Conservation (phyloP, 53 echinoderm and acorn worm genomes). For the Holothuria leucospilota region DNA sequence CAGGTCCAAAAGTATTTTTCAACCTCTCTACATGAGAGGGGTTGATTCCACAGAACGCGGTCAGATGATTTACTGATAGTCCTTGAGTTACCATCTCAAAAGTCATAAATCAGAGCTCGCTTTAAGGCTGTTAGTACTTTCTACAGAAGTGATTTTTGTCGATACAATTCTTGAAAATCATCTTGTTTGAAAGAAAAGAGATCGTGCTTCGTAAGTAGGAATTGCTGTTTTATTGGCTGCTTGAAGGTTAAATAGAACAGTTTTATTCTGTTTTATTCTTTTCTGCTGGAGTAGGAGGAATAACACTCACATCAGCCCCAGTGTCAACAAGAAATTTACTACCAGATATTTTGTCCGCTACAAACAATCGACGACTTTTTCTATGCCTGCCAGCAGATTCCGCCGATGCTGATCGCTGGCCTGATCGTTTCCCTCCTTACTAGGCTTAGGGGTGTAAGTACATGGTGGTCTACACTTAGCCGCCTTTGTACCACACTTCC, state of each 20-base stretch:
- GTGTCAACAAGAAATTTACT: conserved; percentile 60
- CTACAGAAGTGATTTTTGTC: no score
- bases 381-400: conserved; percentile 34
- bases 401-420: conserved; percentile 63
- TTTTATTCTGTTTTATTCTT: conserved; percentile 22
- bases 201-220: conserved; percentile 34
- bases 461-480: conserved; percentile 45
- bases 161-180: no score
- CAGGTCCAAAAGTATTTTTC: no score
- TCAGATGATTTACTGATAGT: no score
- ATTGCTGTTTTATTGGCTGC: conserved; percentile 59
- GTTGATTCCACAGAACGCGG: no score
- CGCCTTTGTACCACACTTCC: conserved; percentile 45
- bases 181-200: no score
- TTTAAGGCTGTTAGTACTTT: no score
- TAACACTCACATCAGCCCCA: conserved; percentile 61
- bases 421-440: conserved; percentile 41
- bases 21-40: no score
- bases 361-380: conserved; percentile 51
- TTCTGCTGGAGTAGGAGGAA: conserved; percentile 21
- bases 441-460: background rate
- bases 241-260: conserved; percentile 20
- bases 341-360: conserved; percentile 43
- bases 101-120: no score
- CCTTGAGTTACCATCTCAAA: no score